phyloP scores from a whole-genome alignment of 2,797 vertebrate genomes.

The Tympanoctomys barrerae region DNA sequence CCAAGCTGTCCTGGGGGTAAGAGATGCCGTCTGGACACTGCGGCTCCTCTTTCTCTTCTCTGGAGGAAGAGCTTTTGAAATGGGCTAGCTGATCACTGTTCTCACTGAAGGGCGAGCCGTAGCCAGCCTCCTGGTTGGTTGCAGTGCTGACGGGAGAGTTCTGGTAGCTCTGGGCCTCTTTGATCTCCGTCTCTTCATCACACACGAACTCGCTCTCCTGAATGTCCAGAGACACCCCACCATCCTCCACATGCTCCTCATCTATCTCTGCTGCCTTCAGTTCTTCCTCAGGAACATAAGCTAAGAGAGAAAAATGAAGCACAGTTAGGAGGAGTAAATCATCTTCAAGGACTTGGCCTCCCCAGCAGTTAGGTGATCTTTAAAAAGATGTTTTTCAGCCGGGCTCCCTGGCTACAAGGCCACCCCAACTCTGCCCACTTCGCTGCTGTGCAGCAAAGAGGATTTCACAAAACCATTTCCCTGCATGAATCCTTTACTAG shows the following conservation, averaged over 20 bases:
- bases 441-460: fast-evolving
- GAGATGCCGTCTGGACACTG: slow-evolving; percentile 91
- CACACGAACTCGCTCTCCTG: slow-evolving; percentile 95
- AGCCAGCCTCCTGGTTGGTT: slow-evolving; percentile 97
- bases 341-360: slow-evolving; percentile 57
- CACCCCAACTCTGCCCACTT: not conserved
- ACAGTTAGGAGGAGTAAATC: slow-evolving; percentile 64
- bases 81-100: slow-evolving; percentile 95
- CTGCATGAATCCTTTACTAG: fast-evolving
- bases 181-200: slow-evolving; percentile 93
- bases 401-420: not conserved
- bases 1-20: slow-evolving; percentile 97
- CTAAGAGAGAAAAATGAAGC: slow-evolving; percentile 90
- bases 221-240: slow-evolving; percentile 94
- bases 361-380: slow-evolving; percentile 37
- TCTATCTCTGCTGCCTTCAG: slow-evolving; percentile 94
- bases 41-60: slow-evolving; percentile 93
- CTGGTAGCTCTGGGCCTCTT: slow-evolving; percentile 95
- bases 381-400: slow-evolving; percentile 29
- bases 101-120: slow-evolving; percentile 97
- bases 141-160: slow-evolving; percentile 98
- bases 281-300: slow-evolving; percentile 98
- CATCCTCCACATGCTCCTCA: slow-evolving; percentile 93
- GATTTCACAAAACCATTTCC: fast-evolving
- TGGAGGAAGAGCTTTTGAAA: slow-evolving; percentile 93